Conservation (phyloP, 2,888 invertebrate genomes). For the Coecobrya sp. region DNA sequence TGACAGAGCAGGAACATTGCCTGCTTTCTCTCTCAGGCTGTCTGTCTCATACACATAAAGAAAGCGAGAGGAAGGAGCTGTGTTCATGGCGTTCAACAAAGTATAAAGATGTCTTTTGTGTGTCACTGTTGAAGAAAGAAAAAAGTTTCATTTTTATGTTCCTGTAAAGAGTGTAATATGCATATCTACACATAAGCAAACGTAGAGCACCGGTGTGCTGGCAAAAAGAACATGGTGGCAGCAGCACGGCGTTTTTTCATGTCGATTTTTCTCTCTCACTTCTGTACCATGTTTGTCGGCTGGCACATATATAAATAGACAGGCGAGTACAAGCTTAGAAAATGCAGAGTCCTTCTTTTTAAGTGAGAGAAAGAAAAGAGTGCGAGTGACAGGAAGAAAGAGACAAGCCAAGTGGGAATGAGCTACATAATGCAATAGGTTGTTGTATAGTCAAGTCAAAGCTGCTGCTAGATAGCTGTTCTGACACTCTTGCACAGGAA, state of each 20-base stretch:
- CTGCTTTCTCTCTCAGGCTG: background rate
- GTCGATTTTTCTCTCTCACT: background rate
- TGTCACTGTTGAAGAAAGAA: conserved; percentile 5
- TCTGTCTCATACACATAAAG: conserved; percentile 28
- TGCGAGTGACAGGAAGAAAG: conserved; percentile 35
- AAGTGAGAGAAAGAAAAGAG: conserved; percentile 3
- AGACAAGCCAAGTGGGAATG: conserved; percentile 28
- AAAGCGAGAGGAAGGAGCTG: conserved; percentile 26
- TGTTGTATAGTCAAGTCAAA: background rate
- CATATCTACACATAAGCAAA: background rate
- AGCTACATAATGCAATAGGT: background rate
- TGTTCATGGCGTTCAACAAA: background rate
- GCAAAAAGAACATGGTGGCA: background rate
- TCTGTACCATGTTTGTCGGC: background rate
- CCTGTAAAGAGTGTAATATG: background rate
- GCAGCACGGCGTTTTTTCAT: background rate
- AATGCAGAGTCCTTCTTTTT: background rate
- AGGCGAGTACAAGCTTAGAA: too few species aligned
- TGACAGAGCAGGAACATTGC: conserved; percentile 1
- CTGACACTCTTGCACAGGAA: conserved; percentile 31
- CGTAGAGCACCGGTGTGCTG: too few species aligned
- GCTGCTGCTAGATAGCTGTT: background rate
- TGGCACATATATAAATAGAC: background rate
- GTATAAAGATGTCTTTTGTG: background rate
- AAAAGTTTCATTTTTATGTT: background rate